Evolutionary conservation across 2,888 invertebrate species (phyloP).

Genomic region (Hyppa rectilinea): DNA sequence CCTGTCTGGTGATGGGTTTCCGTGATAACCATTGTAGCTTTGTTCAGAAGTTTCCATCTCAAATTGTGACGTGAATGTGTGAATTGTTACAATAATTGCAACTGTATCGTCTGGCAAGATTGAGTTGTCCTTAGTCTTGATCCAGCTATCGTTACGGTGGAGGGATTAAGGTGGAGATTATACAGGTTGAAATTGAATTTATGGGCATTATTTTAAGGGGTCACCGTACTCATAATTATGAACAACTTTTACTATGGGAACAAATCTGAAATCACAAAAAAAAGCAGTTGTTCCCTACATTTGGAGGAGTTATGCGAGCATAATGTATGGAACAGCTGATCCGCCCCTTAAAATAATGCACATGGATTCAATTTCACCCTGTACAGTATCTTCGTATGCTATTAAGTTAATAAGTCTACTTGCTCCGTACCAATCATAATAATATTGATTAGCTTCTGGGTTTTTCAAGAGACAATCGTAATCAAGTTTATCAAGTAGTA

Average conservation of each 20-base stretch:
- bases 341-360: too few relatives aligned
- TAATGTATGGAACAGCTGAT: too few relatives aligned
- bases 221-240: too few relatives aligned
- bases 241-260: too few relatives aligned
- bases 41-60: conserved; percentile 17
- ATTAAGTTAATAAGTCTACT: neutral
- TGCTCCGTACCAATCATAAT: neutral
- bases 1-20: conserved; percentile 45
- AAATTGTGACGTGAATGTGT: conserved; percentile 29
- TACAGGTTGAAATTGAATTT: too few relatives aligned
- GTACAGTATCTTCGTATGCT: conserved; percentile 1
- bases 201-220: too few relatives aligned
- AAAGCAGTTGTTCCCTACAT: too few relatives aligned
- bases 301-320: too few relatives aligned
- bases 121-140: neutral
- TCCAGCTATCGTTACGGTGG: neutral
- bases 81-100: conserved; percentile 19
- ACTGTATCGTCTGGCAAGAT: conserved; percentile 12
- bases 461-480: conserved; percentile 14
- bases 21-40: conserved; percentile 39
- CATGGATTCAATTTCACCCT: too few relatives aligned
- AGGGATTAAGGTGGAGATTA: conserved; percentile 5
- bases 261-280: too few relatives aligned
- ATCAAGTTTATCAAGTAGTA: conserved; percentile 26
- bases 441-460: conserved; percentile 6